phyloP scores from a whole-genome alignment of 2,113 vertebrate species.

The Amphilophus citrinellus region DNA sequence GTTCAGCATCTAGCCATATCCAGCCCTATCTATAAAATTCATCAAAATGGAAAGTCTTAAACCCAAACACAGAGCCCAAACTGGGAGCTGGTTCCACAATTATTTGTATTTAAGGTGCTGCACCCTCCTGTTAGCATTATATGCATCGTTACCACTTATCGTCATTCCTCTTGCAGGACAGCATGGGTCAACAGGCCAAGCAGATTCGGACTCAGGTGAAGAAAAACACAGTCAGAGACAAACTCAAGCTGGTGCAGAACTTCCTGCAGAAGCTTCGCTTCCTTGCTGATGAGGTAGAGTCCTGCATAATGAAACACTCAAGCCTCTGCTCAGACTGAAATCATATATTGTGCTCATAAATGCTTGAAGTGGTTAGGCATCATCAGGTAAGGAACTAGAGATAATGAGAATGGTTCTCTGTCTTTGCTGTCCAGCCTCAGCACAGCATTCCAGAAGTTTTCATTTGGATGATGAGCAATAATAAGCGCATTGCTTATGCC shows the following conservation, averaged over 20 bases:
- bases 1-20: neutral
- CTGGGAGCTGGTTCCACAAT: neutral
- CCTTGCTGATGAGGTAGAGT: slow-evolving; percentile 91
- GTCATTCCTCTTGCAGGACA: slow-evolving; percentile 83
- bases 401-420: neutral
- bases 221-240: slow-evolving; percentile 91
- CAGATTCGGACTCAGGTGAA: slow-evolving; percentile 92
- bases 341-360: neutral
- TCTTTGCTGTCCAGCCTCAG: slow-evolving; percentile 85
- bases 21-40: neutral
- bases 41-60: neutral
- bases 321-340: neutral
- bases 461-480: slow-evolving; percentile 98
- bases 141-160: neutral
- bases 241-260: slow-evolving; percentile 90
- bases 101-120: slow-evolving; percentile 2
- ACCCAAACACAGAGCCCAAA: neutral
- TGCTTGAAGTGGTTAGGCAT: neutral
- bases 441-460: slow-evolving; percentile 96
- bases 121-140: neutral
- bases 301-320: neutral
- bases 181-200: slow-evolving; percentile 92
- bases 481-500: slow-evolving; percentile 93
- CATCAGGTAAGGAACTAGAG: neutral
- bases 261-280: slow-evolving; percentile 96